Conservation (phyloP, 2,888 invertebrate species). For the Diarsia mendica region DNA sequence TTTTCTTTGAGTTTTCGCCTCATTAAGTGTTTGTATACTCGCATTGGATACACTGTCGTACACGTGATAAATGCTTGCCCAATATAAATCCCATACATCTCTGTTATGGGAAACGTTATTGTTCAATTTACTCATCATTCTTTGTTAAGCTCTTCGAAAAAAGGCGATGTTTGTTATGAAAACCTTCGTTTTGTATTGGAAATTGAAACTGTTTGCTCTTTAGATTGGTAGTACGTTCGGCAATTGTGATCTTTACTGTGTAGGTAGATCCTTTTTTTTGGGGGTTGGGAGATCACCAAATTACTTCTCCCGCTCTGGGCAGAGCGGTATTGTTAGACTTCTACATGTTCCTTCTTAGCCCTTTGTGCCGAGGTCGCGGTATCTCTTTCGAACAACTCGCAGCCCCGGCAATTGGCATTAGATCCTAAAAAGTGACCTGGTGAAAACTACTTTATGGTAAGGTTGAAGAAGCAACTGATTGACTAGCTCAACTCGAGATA, state of each 20-base stretch:
- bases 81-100: conserved; percentile 76
- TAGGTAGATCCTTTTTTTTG: not conserved
- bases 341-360: too few relatives aligned
- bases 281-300: too few relatives aligned
- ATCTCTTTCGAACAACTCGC: too few relatives aligned
- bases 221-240: not conserved
- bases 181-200: not conserved
- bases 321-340: too few relatives aligned
- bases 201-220: not conserved
- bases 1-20: conserved; percentile 86
- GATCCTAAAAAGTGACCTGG: not conserved
- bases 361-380: too few relatives aligned
- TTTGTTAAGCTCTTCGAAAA: conserved; percentile 19
- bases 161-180: not conserved
- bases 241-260: not conserved
- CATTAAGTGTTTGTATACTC: conserved; percentile 86
- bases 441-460: not conserved
- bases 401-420: too few relatives aligned
- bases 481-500: not conserved
- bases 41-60: conserved; percentile 78
- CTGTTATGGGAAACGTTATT: conserved; percentile 81
- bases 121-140: conserved; percentile 72
- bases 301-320: too few relatives aligned
- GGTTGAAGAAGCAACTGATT: not conserved
- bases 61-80: conserved; percentile 82